Percentiles rank a stretch among this genome's conserved stretches.
Conservation (phyloP, 2,113 vertebrate species). For the Erythrocercus mccallii region DNA sequence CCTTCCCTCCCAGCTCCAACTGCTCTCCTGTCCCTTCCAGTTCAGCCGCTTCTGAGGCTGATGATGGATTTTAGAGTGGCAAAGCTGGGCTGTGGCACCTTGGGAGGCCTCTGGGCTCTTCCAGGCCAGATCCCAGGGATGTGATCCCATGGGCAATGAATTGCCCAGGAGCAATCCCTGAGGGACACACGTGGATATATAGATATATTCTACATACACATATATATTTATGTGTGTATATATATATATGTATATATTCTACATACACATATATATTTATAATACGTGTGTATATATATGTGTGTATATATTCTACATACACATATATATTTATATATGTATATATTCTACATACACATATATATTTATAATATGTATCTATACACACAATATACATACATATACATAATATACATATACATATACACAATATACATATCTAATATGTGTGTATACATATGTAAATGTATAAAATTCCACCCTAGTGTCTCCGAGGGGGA, state of each 20-base stretch:
- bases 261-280: too few species aligned
- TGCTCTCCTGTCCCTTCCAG: not conserved
- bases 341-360: too few species aligned
- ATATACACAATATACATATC: too few species aligned
- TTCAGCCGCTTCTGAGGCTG: not conserved
- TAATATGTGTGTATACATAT: too few species aligned
- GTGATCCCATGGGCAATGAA: fast-evolving
- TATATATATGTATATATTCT: not conserved
- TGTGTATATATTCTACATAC: too few species aligned
- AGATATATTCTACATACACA: not conserved
- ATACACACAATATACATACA: too few species aligned
- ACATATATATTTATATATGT: too few species aligned
- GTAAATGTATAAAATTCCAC: not conserved
- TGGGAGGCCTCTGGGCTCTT: fast-evolving
- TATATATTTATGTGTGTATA: too few species aligned
- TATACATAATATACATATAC: too few species aligned
- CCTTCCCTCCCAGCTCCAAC: not conserved
- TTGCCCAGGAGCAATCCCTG: not conserved
- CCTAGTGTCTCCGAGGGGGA: not conserved
- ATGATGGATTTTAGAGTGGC: fast-evolving
- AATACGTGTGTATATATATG: too few species aligned
- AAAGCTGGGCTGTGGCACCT: not conserved
- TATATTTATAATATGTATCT: too few species aligned
- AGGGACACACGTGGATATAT: fast-evolving
- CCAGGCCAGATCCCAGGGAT: not conserved